Base-by-base conservation (phyloP, 2,797 vertebrate species). In the Urophycis tenuis region DNA sequence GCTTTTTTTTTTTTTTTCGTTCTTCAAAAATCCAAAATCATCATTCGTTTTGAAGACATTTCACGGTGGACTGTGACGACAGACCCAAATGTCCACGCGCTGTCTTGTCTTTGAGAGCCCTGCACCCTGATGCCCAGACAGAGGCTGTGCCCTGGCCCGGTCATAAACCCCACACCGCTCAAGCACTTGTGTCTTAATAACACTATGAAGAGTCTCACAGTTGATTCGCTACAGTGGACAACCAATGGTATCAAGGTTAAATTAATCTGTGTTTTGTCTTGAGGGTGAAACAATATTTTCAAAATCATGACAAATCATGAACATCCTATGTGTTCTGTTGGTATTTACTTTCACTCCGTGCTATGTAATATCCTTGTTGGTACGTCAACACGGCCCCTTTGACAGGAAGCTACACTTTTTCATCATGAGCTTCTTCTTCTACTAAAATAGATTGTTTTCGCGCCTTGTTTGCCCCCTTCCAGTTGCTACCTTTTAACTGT, bases 401-500 rank as follows among this genome's bases (percentile, higher is more conserved):
- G 76, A 82, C 78, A 77, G 34, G 74, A 78, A 60, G n/a, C 75
- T 78, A 67, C 74, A 80, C 84, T 84, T 82, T 67, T 45, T 77
- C 45, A 77, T 74, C 12, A 85, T 79, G 78, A 86, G 83, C 79
- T 71, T 84, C 84, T 80, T 77, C 78, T n/a, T n/a, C n/a, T n/a
- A 83, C 85, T 87, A 76, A 84, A 73, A 80, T 64, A 19, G 34
- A 39, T 67, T 41, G 19, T 81, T 85, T 86, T 82, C 80, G 39
- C 86, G 86, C 80, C 75, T 41, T 72, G 5, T 75, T 77, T 87
- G 15, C 41, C 32, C 33, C 83, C 78, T 84, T 82, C 75, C 81
- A 83, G 79, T 89, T 88, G 87, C 89, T 89, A 87, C 84, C 85
- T 87, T 91, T 89, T 85, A 78, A 79, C 80, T 80, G 82, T 82